Base-by-base conservation (phyloP, 2,888 invertebrate genomes). In the Tachina fera region DNA sequence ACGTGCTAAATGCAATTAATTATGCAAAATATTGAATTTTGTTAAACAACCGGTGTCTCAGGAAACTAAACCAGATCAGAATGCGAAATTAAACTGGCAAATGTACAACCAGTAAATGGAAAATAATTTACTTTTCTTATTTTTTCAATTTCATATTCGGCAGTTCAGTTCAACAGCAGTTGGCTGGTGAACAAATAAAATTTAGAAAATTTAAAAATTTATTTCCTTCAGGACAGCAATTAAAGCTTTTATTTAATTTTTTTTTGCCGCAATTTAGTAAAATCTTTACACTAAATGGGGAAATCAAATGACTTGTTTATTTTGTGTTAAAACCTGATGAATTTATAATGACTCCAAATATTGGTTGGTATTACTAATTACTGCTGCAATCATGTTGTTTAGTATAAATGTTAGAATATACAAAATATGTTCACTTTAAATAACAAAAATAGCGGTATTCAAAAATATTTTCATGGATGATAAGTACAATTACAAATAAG, bases 1-100 rank as follows among this genome's bases (percentile, higher is more conserved):
- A 89, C 91, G 92, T 92, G 92, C 92, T 92, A 92, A 92, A 91
- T 91, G 91, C 92, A 91, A 92, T 92, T 92, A 92, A 92, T 92
- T 91, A 92, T 92, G 91, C 92, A 92, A 83, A 89, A 91, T 92
- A 92, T 91, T 92, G 92, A 91, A 90, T 91, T 91, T 91, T 88
- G 87, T 88, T 90, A 91, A 91, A 90, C 89, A 89, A 72, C 76
- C 60, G 67, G 65, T 79, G 79, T 63, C 47, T 75, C 76, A 58
- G 83, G 58, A 43, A 77, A 81, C 74, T 60, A 16, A n/a, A 39
- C 31, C 19, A 53, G 76, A 53, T 68, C 60, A 65, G 76, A 80
- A 86, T 81, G 49, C 83, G 45, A 78, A 84, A 65, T 75, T 76
- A 60, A 85, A 76, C 67, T 58, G 70, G 53, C 43, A 49, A 61